Evolutionary conservation across 35 echinoderm and acorn worm species (phyloP).

Genomic region (Amphiura filiformis): DNA sequence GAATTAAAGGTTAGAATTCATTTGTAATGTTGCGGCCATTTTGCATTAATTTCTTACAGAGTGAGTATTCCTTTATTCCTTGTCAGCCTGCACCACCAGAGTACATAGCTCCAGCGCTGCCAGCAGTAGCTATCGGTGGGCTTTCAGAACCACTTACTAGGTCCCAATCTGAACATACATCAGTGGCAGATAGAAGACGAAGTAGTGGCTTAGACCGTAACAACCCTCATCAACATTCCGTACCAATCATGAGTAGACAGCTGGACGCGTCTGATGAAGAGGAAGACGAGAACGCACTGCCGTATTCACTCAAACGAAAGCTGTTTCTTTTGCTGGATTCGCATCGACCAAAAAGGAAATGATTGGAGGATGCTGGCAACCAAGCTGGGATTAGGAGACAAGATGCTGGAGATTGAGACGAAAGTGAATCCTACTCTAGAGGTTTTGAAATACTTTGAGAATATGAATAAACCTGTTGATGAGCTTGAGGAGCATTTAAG

Average conservation of each 20-base stretch:
- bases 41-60: neutral
- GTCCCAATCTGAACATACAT: too few relatives aligned
- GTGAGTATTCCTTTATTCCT: neutral
- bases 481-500: slow-evolving; percentile 61
- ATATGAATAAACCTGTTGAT: slow-evolving; percentile 27
- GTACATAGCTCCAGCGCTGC: neutral
- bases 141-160: too few relatives aligned
- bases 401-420: slow-evolving; percentile 35
- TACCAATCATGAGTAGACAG: neutral
- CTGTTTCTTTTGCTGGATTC: slow-evolving; percentile 44
- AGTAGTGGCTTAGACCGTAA: neutral
- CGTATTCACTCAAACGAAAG: slow-evolving; percentile 56
- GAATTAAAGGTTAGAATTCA: too few relatives aligned
- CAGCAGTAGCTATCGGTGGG: too few relatives aligned
- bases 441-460: slow-evolving; percentile 61
- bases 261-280: neutral
- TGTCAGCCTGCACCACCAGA: neutral
- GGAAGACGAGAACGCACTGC: slow-evolving; percentile 8
- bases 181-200: too few relatives aligned
- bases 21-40: too few relatives aligned
- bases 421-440: slow-evolving; percentile 60
- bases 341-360: slow-evolving; percentile 20
- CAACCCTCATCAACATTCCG: neutral
- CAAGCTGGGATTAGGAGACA: slow-evolving; percentile 55
- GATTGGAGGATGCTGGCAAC: slow-evolving; percentile 79